Evolutionary conservation across 2,113 vertebrate genomes (phyloP).

Genomic region (Sapayoa aenigma): DNA sequence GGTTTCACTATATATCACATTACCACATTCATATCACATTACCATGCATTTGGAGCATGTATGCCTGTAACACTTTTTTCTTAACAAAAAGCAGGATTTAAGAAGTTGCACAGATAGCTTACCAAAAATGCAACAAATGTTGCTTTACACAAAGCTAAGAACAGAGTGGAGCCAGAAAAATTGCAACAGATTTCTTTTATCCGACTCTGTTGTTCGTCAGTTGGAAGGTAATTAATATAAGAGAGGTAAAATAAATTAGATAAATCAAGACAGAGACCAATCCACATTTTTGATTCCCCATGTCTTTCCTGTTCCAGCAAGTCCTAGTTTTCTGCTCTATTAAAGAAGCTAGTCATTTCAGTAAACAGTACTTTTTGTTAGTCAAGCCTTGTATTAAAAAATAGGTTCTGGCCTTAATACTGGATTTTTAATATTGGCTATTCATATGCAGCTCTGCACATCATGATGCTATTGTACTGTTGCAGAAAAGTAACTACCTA

Average conservation of each 20-base stretch:
- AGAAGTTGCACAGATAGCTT: neutral
- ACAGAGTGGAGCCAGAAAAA: neutral
- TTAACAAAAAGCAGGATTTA: neutral
- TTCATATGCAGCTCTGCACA: neutral
- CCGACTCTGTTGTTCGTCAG: neutral
- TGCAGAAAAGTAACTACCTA: conserved; percentile 16
- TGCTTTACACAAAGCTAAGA: neutral
- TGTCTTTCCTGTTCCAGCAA: neutral
- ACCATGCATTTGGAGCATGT: neutral
- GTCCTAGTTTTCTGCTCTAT: neutral
- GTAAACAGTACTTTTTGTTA: neutral
- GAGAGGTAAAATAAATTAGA: neutral
- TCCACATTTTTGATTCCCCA: neutral
- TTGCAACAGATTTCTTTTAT: neutral
- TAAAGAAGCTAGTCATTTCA: neutral
- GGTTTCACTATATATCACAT: neutral
- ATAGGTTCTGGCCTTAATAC: neutral
- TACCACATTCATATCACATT: neutral
- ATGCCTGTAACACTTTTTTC: neutral
- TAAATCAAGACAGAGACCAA: neutral
- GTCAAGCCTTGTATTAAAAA: neutral
- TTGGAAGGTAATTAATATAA: neutral
- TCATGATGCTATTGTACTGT: neutral
- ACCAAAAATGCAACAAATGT: neutral
- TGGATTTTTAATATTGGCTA: conserved; percentile 2